Evolutionary conservation across 2,113 vertebrate genomes (phyloP), one percentile per base, ranked within the genome.

Genomic region (Alouatta palliata): DNA sequence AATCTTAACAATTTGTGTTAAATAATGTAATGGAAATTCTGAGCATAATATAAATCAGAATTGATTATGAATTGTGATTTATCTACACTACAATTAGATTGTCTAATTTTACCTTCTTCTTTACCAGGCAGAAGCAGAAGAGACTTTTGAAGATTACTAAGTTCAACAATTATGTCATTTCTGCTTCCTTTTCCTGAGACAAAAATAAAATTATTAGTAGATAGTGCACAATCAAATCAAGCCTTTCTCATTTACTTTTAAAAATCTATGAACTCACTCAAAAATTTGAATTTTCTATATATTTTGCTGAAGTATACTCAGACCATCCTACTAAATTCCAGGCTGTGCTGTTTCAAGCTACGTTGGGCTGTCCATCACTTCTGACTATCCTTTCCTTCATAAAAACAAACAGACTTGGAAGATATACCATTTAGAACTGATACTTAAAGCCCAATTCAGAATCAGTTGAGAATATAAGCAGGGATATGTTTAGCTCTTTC

Each of bases 201-300:
- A 80, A 91, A 96, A 81, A 61, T 89, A 40, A 91, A 94, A 61
- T 76, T 86, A 1, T 8, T 75, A 56, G 3, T 9, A 73, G 6
- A 71, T 7, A 32, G 3, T 66, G 3, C 30, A 77, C 12, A 75
- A 30, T 81, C 71, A 91, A 87, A 80, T 58, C 37, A 66, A 91
- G 1, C 66, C 13, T 76, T 25, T 82, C 37, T 80, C 20, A 40
- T n/a, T 85, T 95, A 61, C 37, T 87, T 76, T 94, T n/a, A 85
- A 93, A 96, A 95, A 16, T 66, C 23, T 84, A 71, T 86, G 19
- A 77, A 84, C 17, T 76, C n/a, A 32, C 16, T 89, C 20, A 71
- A 89, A 87, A 81, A 86, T 17, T 68, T 23, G 10, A 75, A 54
- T 83, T 64, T 61, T 94, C 8, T 83, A 7, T 58, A 47, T 25